Evolutionary conservation across 2,797 vertebrate genomes (phyloP).

Genomic region (Hylomyscus alleni): DNA sequence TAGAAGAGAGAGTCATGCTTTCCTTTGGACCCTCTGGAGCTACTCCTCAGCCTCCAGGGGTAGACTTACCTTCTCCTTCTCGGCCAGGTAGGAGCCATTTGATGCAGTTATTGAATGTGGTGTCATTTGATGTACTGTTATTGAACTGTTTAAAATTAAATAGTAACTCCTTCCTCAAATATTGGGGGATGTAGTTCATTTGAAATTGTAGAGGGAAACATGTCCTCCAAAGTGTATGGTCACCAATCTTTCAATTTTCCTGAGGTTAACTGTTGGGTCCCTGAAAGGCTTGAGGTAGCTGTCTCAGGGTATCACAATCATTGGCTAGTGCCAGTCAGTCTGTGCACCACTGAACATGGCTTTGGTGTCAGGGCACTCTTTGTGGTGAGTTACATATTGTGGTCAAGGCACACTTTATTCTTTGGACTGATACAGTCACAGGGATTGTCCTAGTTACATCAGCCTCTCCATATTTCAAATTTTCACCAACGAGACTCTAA

Average conservation of each 20-base stretch:
- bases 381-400: too few species aligned
- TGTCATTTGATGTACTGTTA: neutral
- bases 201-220: neutral
- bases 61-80: neutral
- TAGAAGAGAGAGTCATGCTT: slow-evolving; percentile 88
- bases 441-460: too few species aligned
- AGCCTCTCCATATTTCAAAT: neutral
- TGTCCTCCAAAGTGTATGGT: neutral
- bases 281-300: neutral
- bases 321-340: neutral
- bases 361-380: neutral
- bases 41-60: slow-evolving; percentile 67
- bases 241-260: neutral
- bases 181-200: neutral
- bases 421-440: neutral
- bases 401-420: neutral
- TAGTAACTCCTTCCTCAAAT: neutral
- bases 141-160: neutral
- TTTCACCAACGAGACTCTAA: neutral
- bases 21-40: slow-evolving; percentile 82
- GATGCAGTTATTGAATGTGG: neutral
- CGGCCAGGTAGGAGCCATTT: slow-evolving; percentile 30
- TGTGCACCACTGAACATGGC: neutral
- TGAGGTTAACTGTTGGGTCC: too few species aligned
- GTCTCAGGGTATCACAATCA: fast-evolving